These are phyloP conservation scores for Pipra filicauda DNA, from an alignment of 2,113 vertebrate genomes.

Conservation along the genomic window DNA sequence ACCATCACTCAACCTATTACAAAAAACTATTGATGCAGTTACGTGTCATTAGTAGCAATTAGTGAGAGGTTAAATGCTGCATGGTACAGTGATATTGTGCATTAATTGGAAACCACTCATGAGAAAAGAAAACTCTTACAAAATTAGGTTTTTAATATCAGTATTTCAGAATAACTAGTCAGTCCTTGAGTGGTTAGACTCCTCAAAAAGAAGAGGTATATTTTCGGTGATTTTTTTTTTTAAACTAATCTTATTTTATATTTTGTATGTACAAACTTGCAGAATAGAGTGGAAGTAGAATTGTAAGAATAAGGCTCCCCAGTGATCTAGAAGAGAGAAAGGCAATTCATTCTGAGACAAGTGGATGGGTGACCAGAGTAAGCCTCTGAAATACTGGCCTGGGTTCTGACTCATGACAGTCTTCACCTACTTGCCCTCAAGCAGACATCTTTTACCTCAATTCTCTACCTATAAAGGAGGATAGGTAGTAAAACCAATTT, in stretches of 20 bases:
- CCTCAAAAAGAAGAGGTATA: background rate
- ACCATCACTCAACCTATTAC: conserved; percentile 7
- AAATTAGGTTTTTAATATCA: background rate
- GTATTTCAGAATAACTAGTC: background rate
- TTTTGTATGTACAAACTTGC: background rate
- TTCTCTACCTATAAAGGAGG: background rate
- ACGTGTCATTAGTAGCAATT: conserved; percentile 35
- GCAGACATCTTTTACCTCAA: background rate
- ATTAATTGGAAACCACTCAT: conserved; percentile 25
- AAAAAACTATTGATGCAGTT: conserved; percentile 7
- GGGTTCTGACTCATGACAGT: background rate
- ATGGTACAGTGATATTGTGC: background rate
- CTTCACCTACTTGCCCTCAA: background rate
- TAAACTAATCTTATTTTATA: background rate
- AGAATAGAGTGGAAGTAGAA: background rate
- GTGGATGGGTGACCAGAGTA: background rate
- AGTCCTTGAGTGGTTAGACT: background rate
- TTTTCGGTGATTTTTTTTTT: background rate
- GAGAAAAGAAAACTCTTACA: background rate
- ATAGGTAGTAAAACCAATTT: background rate
- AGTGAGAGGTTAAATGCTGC: conserved; percentile 42
- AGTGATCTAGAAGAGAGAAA: background rate
- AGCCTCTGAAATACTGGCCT: background rate
- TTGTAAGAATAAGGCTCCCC: background rate
- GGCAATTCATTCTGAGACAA: background rate